phyloP scores from a whole-genome alignment of 1,140 invertebrate genomes.

The Drosophila tani region DNA sequence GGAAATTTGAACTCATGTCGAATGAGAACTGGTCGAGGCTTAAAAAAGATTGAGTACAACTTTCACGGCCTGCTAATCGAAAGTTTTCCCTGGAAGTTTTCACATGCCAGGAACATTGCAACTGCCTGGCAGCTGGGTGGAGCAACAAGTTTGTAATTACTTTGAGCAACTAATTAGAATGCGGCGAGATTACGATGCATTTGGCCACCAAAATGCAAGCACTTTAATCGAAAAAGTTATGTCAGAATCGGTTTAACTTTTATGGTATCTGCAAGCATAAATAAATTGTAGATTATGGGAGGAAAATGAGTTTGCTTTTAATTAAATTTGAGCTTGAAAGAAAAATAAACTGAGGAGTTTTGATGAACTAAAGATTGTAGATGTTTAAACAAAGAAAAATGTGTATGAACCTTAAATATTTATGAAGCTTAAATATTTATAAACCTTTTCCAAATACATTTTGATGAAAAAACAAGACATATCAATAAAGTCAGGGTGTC shows the following conservation, averaged over 20 bases:
- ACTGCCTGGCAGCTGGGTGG: neutral
- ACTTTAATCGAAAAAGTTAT: constrained; percentile 62
- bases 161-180: constrained; percentile 62
- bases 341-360: too few relatives aligned
- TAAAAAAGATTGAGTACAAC: constrained; percentile 6
- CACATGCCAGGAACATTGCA: constrained; percentile 5
- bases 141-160: constrained; percentile 58
- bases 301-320: neutral
- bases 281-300: constrained; percentile 2
- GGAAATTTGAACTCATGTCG: constrained; percentile 7
- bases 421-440: neutral
- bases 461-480: neutral
- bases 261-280: neutral
- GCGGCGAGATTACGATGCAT: constrained; percentile 23
- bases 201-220: constrained; percentile 31
- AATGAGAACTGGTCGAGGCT: neutral
- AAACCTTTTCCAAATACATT: neutral
- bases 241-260: constrained; percentile 7
- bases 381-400: neutral
- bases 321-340: neutral
- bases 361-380: neutral
- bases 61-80: constrained; percentile 30
- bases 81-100: constrained; percentile 27
- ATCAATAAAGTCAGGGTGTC: too few relatives aligned
- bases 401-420: neutral